These are phyloP conservation scores for Ylistrum balloti DNA, from an alignment of 1,140 invertebrate species.

Conservation along the genomic window DNA sequence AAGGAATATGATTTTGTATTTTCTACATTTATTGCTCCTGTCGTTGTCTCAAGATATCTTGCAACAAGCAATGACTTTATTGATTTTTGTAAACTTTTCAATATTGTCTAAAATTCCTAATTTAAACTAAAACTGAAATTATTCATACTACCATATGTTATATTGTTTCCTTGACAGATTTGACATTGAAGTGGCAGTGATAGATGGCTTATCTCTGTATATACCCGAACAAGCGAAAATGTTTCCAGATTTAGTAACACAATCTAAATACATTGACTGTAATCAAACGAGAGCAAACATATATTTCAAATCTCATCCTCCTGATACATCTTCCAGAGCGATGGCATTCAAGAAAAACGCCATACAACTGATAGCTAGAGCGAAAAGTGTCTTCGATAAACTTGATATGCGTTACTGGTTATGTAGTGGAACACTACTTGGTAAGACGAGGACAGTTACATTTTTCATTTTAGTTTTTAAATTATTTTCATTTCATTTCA, in stretches of 20 bases:
- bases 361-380: slow-evolving; percentile 82
- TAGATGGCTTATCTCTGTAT: slow-evolving; percentile 74
- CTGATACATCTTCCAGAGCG: slow-evolving; percentile 75
- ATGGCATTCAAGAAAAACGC: slow-evolving; percentile 82
- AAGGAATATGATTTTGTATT: too few relatives aligned
- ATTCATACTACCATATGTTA: too few relatives aligned
- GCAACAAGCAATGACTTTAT: too few relatives aligned
- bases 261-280: slow-evolving; percentile 83
- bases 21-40: too few relatives aligned
- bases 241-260: slow-evolving; percentile 74
- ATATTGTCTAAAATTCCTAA: too few relatives aligned
- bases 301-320: slow-evolving; percentile 79
- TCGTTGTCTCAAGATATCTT: too few relatives aligned
- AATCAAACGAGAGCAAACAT: slow-evolving; percentile 80
- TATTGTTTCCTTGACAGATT: slow-evolving; percentile 67
- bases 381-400: slow-evolving; percentile 83
- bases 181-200: slow-evolving; percentile 66
- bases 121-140: too few relatives aligned
- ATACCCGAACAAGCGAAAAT: slow-evolving; percentile 73
- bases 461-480: too few relatives aligned
- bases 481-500: too few relatives aligned
- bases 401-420: slow-evolving; percentile 85
- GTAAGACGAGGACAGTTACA: too few relatives aligned
- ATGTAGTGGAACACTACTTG: slow-evolving; percentile 85
- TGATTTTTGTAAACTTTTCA: too few relatives aligned